A percentile compares a stretch with the other conserved stretches of the same genome.
Conservation (phyloP, 2,797 vertebrate species). For the Acanthis flammea region DNA sequence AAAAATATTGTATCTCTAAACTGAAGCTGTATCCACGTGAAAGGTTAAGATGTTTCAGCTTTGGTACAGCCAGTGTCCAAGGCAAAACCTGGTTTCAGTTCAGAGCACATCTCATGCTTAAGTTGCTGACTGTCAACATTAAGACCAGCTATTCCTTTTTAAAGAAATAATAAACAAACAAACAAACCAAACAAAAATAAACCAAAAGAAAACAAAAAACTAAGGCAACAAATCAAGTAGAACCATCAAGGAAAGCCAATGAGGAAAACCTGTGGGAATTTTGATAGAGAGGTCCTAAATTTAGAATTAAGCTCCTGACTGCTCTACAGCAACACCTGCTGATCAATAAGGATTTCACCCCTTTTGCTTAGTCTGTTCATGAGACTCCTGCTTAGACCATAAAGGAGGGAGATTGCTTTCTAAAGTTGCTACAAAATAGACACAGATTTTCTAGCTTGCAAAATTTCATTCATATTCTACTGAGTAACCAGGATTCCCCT, state of each 20-base stretch:
- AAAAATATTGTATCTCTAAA: neutral
- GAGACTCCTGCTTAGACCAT: neutral
- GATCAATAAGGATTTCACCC: constrained; percentile 26
- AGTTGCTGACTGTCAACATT: neutral
- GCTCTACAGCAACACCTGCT: constrained; percentile 54
- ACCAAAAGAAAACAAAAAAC: neutral
- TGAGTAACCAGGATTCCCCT: neutral
- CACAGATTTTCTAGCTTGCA: neutral
- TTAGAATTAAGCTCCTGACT: neutral
- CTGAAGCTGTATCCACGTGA: neutral
- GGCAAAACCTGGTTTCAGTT: neutral
- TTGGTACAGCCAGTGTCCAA: neutral
- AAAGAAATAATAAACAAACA: neutral
- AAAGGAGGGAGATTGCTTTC: neutral
- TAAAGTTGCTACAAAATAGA: neutral
- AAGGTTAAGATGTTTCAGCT: neutral
- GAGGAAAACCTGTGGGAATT: neutral
- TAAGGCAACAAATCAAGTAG: neutral
- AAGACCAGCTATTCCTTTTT: neutral
- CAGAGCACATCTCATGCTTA: neutral
- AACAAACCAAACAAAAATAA: neutral
- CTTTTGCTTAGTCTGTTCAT: neutral
- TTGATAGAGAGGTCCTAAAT: neutral
- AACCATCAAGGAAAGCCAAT: neutral
- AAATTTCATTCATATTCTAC: neutral